Base-by-base conservation (phyloP, 2,888 invertebrate genomes). In the Scaptomyza cyrtandrae region DNA sequence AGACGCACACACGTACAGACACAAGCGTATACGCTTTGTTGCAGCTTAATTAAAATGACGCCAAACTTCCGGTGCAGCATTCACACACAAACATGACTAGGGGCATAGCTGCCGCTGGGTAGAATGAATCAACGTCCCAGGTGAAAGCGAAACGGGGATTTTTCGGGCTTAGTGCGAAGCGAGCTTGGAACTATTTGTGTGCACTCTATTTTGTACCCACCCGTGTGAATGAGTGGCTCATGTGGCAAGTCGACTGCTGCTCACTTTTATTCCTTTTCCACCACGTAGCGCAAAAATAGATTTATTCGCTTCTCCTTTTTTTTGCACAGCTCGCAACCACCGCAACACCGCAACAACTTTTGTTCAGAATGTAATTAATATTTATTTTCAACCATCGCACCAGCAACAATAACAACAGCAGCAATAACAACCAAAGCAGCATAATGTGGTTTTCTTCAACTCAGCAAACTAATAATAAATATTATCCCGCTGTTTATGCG, bases 1-100 rank as follows among this genome's bases (percentile, higher is more conserved):
- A 53, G 46, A 39, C 58, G 19, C 39, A 39, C 27, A 5, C 37
- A 45, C 43, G 13, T 24, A 24, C 24, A 24, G 2, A 4, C 24
- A 24, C 24, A 24, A 24, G 27, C 45, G 13, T 24, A 13, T 13
- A 45, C 64, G 63, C 63, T 64, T 53, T 24, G 56, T 59, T 63
- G 75, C 78, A 79, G 80, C 83, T 86, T 87, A 89, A 88, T 89
- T 88, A 88, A 89, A 88, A 78, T 75, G 75, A 71, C 69, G 75
- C 72, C 77, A 71, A 41, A 74, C 79, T 76, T 78, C 71, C 70
- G 83, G 37, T 63, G 39, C 53, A 52, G 52, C 59, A 55, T 68
- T 61, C 73, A 54, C 55, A 49, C 46, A 52, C 48, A 46, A 41
- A 14, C 9, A 55, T 35, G 66, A 70, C 61, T 31, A 19, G 29